Evolutionary conservation across 2,888 invertebrate genomes (phyloP).

Genomic region (Itoplectis maculator): DNA sequence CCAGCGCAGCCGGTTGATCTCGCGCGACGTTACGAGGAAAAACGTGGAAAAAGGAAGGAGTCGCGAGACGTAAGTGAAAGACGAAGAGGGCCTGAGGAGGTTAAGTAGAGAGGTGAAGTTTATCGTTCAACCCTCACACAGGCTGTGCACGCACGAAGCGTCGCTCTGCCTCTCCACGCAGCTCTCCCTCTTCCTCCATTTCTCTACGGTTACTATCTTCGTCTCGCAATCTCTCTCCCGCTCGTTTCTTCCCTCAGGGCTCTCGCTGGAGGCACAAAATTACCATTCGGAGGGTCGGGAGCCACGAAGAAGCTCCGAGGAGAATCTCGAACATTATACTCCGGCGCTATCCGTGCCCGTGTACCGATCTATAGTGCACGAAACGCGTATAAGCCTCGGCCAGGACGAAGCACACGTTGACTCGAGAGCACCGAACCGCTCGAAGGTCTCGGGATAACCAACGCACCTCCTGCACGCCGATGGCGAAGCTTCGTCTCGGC

Average conservation of each 20-base stretch:
- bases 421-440: slow-evolving; percentile 20
- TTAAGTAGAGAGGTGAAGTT: slow-evolving; percentile 58
- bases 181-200: slow-evolving; percentile 46
- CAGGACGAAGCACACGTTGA: slow-evolving; percentile 21
- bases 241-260: slow-evolving; percentile 40
- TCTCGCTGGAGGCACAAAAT: slow-evolving; percentile 51
- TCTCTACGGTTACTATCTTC: slow-evolving; percentile 28
- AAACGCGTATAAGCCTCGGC: slow-evolving; percentile 12
- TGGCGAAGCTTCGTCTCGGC: slow-evolving; percentile 42
- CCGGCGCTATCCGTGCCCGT: slow-evolving; percentile 10
- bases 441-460: slow-evolving; percentile 45
- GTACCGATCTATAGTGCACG: neutral
- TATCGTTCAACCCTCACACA: slow-evolving; percentile 50
- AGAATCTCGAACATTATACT: slow-evolving; percentile 59
- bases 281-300: slow-evolving; percentile 65
- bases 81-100: slow-evolving; percentile 11
- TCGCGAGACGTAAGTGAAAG: slow-evolving; percentile 24
- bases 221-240: slow-evolving; percentile 17
- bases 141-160: slow-evolving; percentile 59
- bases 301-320: slow-evolving; percentile 54
- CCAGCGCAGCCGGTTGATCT: neutral
- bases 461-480: slow-evolving; percentile 42
- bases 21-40: neutral
- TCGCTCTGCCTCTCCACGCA: slow-evolving; percentile 2
- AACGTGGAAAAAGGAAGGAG: neutral